Conservation (phyloP, 2,888 invertebrate species). For the Parnassius apollo region DNA sequence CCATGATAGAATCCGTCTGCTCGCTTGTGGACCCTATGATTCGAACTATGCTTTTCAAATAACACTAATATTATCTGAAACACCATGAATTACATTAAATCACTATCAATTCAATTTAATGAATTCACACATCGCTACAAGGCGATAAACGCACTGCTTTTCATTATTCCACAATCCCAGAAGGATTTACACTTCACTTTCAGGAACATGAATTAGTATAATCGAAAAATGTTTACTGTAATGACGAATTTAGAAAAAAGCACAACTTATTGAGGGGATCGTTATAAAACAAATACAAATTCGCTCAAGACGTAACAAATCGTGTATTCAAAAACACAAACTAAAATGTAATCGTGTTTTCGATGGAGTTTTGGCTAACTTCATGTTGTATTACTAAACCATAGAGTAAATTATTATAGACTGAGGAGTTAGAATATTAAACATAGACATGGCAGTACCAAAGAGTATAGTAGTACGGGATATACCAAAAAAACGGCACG, state of each 20-base stretch:
- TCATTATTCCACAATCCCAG: slow-evolving; percentile 65
- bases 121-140: slow-evolving; percentile 76
- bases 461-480: no score
- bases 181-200: slow-evolving; percentile 68
- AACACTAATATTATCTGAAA: slow-evolving; percentile 67
- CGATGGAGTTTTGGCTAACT: slow-evolving; percentile 35
- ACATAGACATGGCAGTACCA: no score
- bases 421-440: no score
- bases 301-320: slow-evolving; percentile 47
- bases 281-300: slow-evolving; percentile 36
- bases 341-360: slow-evolving; percentile 51
- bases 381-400: slow-evolving; percentile 26
- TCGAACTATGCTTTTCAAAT: slow-evolving; percentile 71
- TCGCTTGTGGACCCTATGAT: slow-evolving; percentile 81
- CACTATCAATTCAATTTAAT: slow-evolving; percentile 72
- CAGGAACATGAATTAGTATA: slow-evolving; percentile 54
- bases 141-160: slow-evolving; percentile 71
- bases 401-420: no score
- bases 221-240: slow-evolving; percentile 29
- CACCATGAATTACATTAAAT: slow-evolving; percentile 76
- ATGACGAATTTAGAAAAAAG: slow-evolving; percentile 38
- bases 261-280: slow-evolving; percentile 34
- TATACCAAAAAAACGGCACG: no score
- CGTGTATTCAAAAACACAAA: slow-evolving; percentile 64
- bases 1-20: slow-evolving; percentile 81